Evolutionary conservation across 2,113 vertebrate species (phyloP).

Genomic region (Eublepharis macularius): DNA sequence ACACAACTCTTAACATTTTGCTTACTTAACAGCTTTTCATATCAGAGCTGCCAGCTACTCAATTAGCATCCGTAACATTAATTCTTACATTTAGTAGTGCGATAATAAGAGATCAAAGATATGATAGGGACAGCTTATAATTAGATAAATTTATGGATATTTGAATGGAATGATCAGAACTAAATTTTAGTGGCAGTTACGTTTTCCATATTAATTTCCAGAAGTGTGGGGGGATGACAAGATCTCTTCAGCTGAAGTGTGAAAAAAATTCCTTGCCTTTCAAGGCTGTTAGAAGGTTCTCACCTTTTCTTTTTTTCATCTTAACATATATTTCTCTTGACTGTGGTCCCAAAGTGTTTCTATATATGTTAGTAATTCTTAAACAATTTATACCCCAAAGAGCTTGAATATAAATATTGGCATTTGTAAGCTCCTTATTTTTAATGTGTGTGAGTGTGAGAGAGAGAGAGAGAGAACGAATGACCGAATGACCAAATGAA

Average conservation of each 20-base stretch:
- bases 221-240: neutral
- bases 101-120: neutral
- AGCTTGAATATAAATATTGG: neutral
- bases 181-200: neutral
- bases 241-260: neutral
- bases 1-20: neutral
- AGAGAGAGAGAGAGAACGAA: too few relatives aligned
- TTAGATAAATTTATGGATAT: neutral
- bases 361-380: neutral
- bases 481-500: too few relatives aligned
- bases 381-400: neutral
- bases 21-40: conserved; percentile 25
- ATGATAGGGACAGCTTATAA: neutral
- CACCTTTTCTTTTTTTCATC: neutral
- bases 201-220: neutral
- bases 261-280: neutral
- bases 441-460: neutral
- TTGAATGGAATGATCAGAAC: neutral
- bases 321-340: neutral
- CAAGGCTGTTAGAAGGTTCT: neutral
- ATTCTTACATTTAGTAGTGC: conserved; percentile 1
- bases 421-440: neutral
- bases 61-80: conserved; percentile 9
- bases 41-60: neutral
- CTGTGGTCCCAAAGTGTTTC: neutral